Base-by-base conservation (phyloP, 2,888 invertebrate genomes). In the Sinopyrophorus schimmeli region DNA sequence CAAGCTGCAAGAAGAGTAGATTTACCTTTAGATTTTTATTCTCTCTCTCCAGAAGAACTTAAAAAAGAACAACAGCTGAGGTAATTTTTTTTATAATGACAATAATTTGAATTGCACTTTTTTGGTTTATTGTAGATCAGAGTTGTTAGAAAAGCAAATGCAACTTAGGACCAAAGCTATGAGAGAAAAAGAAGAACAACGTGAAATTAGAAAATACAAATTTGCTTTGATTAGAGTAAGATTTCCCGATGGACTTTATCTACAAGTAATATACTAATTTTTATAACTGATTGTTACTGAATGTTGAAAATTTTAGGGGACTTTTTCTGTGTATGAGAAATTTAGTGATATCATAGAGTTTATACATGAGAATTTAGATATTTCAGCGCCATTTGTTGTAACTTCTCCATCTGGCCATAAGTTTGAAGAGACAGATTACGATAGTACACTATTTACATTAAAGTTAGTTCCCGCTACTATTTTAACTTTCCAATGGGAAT, bases 91-190 rank as follows among this genome's bases (percentile, higher is more conserved):
- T 20, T 20, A 5, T 23, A 16, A 23, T 18, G 5, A 46, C 30
- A 21, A 21, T 7, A 12, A 10, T 48, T 24, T 11, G 6, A 20
- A 38, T 32, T 35, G n/a, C n/a, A 43, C 49, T 26, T 48, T 15
- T 50, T 35, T 24, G 12, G 41, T 49, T 15, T 47, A 23, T 61
- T 66, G 24, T 67, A 88, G 90, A 59, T 67, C 80, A 9, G 90
- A 92, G 70, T 83, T 83, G 1, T 79, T 88, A 21, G 94, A 94
- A 67, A 86, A 80, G 63, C 83, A 86, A 65, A 84, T 90, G 68
- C 86, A 91, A 76, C 75, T 98, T 4, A 79, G 92, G 62, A 97
- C 97, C 0, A 94, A 93, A 71, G 94, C 93, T 2, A 97, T 97
- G 94, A 76, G 95, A 12, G 94, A 96, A 66, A 87, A 89, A 55